Conservation (phyloP, 2,797 vertebrate species). For the Catamblyrhynchus diadema region DNA sequence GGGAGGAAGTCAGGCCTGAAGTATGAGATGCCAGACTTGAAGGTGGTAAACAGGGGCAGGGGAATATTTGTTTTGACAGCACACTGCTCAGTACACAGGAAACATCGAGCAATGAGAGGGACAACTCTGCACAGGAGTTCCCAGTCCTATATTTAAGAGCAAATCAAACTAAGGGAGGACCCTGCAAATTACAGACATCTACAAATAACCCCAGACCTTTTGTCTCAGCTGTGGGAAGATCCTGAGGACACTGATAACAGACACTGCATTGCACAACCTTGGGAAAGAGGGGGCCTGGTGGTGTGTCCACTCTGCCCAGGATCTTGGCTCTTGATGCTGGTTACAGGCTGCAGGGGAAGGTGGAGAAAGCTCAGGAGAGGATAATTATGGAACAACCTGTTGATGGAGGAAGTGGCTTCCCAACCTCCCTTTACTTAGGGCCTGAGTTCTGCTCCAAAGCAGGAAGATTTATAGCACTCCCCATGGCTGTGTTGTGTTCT, state of each 20-base stretch:
- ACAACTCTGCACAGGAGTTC: background rate
- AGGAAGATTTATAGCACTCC: conserved; percentile 14
- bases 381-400: conserved; percentile 58
- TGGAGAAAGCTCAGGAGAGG: background rate
- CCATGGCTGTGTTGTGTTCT: background rate
- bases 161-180: conserved; percentile 64
- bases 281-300: background rate
- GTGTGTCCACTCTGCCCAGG: background rate
- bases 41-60: conserved; percentile 32
- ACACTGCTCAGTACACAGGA: background rate
- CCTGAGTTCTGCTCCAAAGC: background rate
- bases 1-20: background rate
- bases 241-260: conserved; percentile 3
- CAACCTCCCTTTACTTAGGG: background rate
- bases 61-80: conserved; percentile 56
- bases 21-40: background rate
- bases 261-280: background rate
- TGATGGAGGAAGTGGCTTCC: conserved; percentile 54
- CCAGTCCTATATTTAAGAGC: conserved; percentile 66
- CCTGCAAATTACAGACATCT: conserved; percentile 49
- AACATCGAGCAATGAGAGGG: conserved; percentile 34
- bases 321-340: background rate
- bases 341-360: conserved; percentile 41
- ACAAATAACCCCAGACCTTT: conserved; percentile 62
- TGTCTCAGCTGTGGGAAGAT: conserved; percentile 61